Conservation (phyloP, 2,797 vertebrate species). For the Crotalus adamanteus region DNA sequence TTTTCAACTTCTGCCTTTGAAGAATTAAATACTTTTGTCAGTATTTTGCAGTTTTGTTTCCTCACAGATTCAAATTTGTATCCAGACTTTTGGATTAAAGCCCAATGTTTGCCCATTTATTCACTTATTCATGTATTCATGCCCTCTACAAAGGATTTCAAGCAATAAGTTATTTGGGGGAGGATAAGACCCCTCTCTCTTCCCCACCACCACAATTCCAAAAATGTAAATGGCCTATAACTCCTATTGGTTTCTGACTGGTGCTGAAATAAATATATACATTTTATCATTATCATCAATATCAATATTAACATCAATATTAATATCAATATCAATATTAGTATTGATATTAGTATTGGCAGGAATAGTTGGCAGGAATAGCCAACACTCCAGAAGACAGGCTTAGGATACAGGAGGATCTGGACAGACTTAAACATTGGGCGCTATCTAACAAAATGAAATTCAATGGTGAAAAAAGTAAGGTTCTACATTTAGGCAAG, state of each 20-base stretch:
- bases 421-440: no score
- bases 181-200: background rate
- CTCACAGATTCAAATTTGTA: background rate
- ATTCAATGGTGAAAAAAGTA: no score
- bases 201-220: background rate
- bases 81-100: background rate
- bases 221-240: background rate
- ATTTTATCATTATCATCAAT: background rate
- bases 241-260: background rate
- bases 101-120: background rate
- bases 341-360: no score
- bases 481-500: no score
- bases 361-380: no score
- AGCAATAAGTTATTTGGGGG: background rate
- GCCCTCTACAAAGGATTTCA: background rate
- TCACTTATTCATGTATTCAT: background rate
- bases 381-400: no score
- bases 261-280: background rate
- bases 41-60: background rate
- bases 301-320: no score
- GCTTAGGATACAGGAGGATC: no score
- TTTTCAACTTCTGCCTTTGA: background rate
- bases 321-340: no score
- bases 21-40: background rate
- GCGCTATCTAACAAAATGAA: no score